These are phyloP conservation scores for Dicroscelio sp. DNA, from an alignment of 2,888 invertebrate genomes.

Conservation along the genomic window DNA sequence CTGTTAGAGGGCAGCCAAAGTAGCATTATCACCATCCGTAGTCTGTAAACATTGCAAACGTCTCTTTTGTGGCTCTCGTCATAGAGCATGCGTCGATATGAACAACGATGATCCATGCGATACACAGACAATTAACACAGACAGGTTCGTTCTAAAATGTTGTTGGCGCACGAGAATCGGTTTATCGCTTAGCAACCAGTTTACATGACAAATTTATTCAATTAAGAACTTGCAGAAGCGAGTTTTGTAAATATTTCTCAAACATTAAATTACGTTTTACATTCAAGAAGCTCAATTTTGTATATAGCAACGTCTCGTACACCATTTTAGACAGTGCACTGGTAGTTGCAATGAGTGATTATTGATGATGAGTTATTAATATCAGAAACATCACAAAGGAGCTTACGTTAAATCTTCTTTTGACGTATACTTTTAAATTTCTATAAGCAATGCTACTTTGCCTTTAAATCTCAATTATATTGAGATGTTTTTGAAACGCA, in stretches of 20 bases:
- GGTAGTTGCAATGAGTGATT: slow-evolving; percentile 24
- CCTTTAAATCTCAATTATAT: too few species aligned
- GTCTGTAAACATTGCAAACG: slow-evolving; percentile 91
- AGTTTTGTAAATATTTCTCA: too few species aligned
- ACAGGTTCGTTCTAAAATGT: slow-evolving; percentile 48
- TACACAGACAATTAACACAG: slow-evolving; percentile 79
- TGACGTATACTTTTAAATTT: too few species aligned
- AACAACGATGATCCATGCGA: slow-evolving; percentile 90
- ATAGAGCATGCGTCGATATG: slow-evolving; percentile 89
- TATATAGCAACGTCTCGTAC: slow-evolving; percentile 53
- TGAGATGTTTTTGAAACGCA: too few species aligned
- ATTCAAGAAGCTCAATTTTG: not conserved
- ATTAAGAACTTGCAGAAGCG: too few species aligned
- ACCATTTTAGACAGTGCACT: slow-evolving; percentile 43
- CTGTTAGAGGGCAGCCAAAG: slow-evolving; percentile 91
- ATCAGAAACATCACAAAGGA: not conserved
- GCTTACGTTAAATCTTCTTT: too few species aligned
- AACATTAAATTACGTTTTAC: not conserved
- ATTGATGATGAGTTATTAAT: not conserved
- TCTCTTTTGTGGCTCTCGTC: slow-evolving; percentile 89
- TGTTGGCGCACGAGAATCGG: slow-evolving; percentile 56
- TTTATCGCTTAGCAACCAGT: too few species aligned
- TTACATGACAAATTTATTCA: too few species aligned
- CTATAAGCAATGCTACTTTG: too few species aligned
- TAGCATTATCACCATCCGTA: slow-evolving; percentile 91